Base-by-base conservation (phyloP, 2,113 vertebrate genomes). In the Pseudopodoces humilis region DNA sequence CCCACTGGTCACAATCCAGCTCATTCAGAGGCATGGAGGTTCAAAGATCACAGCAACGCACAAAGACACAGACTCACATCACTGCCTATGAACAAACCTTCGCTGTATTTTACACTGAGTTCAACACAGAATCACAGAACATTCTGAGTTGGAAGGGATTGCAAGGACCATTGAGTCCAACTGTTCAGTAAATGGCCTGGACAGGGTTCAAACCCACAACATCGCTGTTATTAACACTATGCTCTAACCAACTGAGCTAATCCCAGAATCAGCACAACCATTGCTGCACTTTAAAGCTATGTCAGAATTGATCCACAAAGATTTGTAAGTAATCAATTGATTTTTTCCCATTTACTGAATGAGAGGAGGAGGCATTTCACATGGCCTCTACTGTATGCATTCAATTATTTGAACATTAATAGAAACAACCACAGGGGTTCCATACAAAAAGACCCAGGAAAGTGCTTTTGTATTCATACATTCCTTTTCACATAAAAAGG, bases 401-500 rank as follows among this genome's bases (percentile, higher is more conserved):
- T 97, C 76, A 94, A 87, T 95, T 94, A 95, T 88, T 96, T 96
- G 93, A 75, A 75, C 30, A 33, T 75, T 74, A 78, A 67, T 37
- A 44, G 82, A 81, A 83, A 6, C 30, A 65, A 41, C 52, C 71
- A 76, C 68, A 95, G 64, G 43, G 30, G 52, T 68, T 96, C 68
- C 58, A 76, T 47, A 97, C 77, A 39, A 74, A 62, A 90, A 50
- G 21, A 88, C 23, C 5, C 10, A 94, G 55, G 21, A 82, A 89
- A 95, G 84, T 46, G 50, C 1, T 84, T 67, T 94, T 21, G 6
- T 59, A 76, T 90, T 74, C 69, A 92, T 68, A 63, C 9, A 91
- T 92, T 96, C 68, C 9, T 85, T 91, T 93, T 94, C 93, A 91
- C 82, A 95, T 95, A 92, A 75, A 95, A 97, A 86, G 77, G 64